These are phyloP conservation scores for Pristionchus maxplancki DNA, from an alignment of 2,888 invertebrate genomes.

Conservation along the genomic window DNA sequence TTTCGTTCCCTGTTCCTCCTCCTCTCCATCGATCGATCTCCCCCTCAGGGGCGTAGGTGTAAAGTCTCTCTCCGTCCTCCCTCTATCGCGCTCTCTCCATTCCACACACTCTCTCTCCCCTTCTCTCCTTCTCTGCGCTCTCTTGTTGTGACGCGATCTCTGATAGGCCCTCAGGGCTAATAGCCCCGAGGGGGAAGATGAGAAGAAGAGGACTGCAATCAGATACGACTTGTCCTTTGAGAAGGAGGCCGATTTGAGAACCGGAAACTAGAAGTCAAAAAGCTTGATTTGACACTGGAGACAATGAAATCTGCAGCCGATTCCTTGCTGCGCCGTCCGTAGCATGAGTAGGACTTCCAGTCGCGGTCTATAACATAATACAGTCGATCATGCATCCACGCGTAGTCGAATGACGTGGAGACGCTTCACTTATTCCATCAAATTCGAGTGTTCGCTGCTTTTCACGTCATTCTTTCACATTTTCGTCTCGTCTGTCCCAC, in stretches of 20 bases:
- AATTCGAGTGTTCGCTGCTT: no score
- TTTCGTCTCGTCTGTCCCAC: background rate
- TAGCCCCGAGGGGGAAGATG: slow-evolving; percentile 27
- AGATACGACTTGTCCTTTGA: background rate
- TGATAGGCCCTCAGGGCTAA: slow-evolving; percentile 20
- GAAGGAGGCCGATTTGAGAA: background rate
- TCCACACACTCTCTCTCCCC: slow-evolving; percentile 5
- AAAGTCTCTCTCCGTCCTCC: slow-evolving; percentile 50
- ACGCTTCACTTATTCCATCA: background rate
- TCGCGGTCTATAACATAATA: no score
- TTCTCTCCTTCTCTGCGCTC: slow-evolving; percentile 25
- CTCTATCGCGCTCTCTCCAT: slow-evolving; percentile 36
- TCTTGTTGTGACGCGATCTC: slow-evolving; percentile 43
- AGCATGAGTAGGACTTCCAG: no score
- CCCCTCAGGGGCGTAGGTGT: slow-evolving; percentile 39
- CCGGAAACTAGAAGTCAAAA: background rate
- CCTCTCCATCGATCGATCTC: slow-evolving; percentile 35
- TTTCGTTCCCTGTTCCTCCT: background rate
- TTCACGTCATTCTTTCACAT: background rate
- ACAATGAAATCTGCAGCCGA: no score
- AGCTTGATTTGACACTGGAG: background rate
- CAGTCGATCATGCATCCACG: no score
- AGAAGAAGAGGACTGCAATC: background rate
- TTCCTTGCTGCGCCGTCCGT: background rate
- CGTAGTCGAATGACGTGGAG: no score